Evolutionary conservation across 1,140 invertebrate species (phyloP), one percentile per base, ranked within the genome.

Genomic region (Zaprionus capensis): DNA sequence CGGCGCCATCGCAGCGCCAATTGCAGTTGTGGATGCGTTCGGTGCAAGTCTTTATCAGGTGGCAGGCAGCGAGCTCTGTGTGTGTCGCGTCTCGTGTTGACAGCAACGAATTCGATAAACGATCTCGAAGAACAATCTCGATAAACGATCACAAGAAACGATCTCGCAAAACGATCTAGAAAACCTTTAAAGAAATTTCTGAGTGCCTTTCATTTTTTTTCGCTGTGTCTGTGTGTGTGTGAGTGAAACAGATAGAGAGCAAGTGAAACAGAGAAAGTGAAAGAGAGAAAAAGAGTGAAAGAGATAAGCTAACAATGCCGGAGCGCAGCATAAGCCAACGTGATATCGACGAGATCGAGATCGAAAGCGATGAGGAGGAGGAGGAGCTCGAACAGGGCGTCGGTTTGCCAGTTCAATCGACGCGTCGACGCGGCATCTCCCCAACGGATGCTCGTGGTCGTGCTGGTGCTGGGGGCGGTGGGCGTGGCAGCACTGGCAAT

Each of bases 281-380:
- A 5, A 46, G 12, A 46, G 22, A 44, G 26, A 26, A 17, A 20
- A 7, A 57, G 38, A 22, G 51, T 5, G 2, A 46, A 14, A 49
- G 12, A 28, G 24, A 26, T 14, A 20, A 31, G 9, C 22, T 36
- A 61, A 55, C 20, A 53, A 92, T 92, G 91, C 91, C 91, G 53
- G 91, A 91, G 72, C 81, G 87, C 0, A 81, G 78, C 46, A 72
- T 81, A 12, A 82, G 82, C 58, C 83, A 86, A 76, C 91, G 87
- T 20, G 91, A 92, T 70, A 46, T 84, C n/a, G 91, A 92, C 44
- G 91, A 91, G 70, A 81, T 92, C 61, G 91, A 92, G 76, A 80
- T 92, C 36, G 91, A 92, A 56, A 90, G 80, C 74, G 91, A 92
- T 51, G 91, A 92, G 36, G 91, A 92, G 64, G 91, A 92, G 9